Base-by-base conservation (phyloP, 2,797 vertebrate genomes). In the Geotrypetes seraphini region DNA sequence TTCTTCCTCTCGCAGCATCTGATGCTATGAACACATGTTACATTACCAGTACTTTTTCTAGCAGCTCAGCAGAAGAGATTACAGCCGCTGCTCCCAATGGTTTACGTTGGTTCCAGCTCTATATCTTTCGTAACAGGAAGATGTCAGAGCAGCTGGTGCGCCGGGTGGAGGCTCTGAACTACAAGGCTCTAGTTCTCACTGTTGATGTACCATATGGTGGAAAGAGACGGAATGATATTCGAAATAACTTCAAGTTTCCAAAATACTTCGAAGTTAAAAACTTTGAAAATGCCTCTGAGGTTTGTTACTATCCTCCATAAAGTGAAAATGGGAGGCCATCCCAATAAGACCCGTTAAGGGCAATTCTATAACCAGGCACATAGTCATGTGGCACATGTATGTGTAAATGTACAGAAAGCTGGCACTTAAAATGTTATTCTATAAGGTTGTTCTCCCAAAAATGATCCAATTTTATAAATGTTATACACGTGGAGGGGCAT, bases 81-180 rank as follows among this genome's bases (percentile, higher is more conserved):
- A 72, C 68, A 0, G 39, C 63, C 0, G 77, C 90, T 0, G 91
- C 91, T 0, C 94, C 92, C 0, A 44, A 53, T 0, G 83, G 90
- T 3, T 81, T 88, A 50, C 81, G 57, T 7, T 98, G 95, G 95
- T 96, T 97, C 75, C 93, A 99, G 58, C 84, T 98, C 21, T 97
- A 96, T 7, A 70, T 93, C 14, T 90, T 91, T 62, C 66, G 75
- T 9, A 82, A 92, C 57, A 74, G 87, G 43, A 79, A 78, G 10
- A 53, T 88, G 43, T 89, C 88, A 0, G 86, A 86, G 53, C 69
- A 84, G 50, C 73, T 97, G 8, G 71, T 97, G 29, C 87, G 39
- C 13, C 75, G 66, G 3, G 90, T 69, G 0, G 90, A 96, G 60
- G 69, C 69, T 2, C 67, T 82, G 7, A 90, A 92, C 6, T 99